These are phyloP conservation scores for Enteromius afrohamiltoni DNA, from an alignment of 2,797 vertebrate genomes.

Conservation along the genomic window DNA sequence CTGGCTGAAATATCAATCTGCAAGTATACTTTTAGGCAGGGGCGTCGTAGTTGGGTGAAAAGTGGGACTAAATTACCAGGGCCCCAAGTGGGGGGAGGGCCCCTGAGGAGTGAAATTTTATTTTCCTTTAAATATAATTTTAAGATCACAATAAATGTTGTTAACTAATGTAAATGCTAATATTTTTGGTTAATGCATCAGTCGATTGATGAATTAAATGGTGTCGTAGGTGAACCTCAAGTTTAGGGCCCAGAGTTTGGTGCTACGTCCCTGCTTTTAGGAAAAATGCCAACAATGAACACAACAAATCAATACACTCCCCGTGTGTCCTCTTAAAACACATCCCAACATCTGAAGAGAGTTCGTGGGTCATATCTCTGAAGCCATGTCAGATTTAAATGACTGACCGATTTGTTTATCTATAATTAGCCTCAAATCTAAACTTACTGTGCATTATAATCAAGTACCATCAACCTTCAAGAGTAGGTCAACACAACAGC, in stretches of 20 bases:
- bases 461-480: neutral
- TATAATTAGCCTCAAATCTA: neutral
- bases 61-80: no score
- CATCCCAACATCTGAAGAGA: neutral
- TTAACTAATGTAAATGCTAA: no score
- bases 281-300: neutral
- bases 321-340: neutral
- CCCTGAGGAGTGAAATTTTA: no score
- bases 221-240: no score
- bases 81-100: no score
- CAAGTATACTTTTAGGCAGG: no score
- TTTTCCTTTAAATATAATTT: no score
- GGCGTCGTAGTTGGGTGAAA: no score
- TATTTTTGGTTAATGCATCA: no score
- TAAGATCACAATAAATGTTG: no score
- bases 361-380: neutral
- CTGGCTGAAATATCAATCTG: neutral
- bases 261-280: neutral
- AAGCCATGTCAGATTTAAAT: neutral
- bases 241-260: no score
- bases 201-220: no score
- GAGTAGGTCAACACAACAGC: neutral
- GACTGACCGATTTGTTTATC: neutral
- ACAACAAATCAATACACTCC: neutral
- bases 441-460: neutral